These are phyloP conservation scores for Agonum fuliginosum DNA, from an alignment of 2,888 invertebrate genomes.

Conservation along the genomic window DNA sequence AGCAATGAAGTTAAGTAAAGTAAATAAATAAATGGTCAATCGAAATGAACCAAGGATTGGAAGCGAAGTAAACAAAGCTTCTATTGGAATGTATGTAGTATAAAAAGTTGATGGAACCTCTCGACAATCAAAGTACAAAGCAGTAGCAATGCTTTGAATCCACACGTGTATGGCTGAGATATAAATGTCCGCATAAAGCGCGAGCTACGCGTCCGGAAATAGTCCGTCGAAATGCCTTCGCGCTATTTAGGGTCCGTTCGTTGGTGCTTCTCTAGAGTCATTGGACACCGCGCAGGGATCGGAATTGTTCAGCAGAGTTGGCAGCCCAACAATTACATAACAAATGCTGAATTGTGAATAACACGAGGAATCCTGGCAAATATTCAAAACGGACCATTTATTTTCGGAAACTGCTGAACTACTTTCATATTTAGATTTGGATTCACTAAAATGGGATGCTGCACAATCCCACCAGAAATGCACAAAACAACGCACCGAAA, in stretches of 20 bases:
- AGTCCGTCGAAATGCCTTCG: slow-evolving; percentile 42
- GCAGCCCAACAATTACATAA: slow-evolving; percentile 57
- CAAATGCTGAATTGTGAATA: slow-evolving; percentile 51
- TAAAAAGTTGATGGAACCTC: neutral
- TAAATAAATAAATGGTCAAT: too few relatives aligned
- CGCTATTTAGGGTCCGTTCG: slow-evolving; percentile 53
- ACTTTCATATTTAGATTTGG: slow-evolving; percentile 45
- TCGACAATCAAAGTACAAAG: neutral
- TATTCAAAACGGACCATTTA: slow-evolving; percentile 51
- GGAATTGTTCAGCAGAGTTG: slow-evolving; percentile 55
- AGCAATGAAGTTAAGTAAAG: too few relatives aligned
- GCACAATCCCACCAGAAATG: too few relatives aligned
- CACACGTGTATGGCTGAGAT: slow-evolving; percentile 55
- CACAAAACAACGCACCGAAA: too few relatives aligned
- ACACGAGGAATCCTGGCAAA: slow-evolving; percentile 50
- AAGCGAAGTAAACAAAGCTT: too few relatives aligned
- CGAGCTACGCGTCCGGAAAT: slow-evolving; percentile 39
- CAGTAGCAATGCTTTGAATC: neutral
- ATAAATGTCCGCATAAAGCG: slow-evolving; percentile 40
- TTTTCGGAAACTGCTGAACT: slow-evolving; percentile 48
- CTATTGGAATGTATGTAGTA: too few relatives aligned
- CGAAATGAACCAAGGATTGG: too few relatives aligned
- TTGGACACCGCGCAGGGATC: slow-evolving; percentile 53
- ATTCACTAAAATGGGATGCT: neutral
- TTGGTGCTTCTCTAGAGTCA: slow-evolving; percentile 30